These are phyloP conservation scores for Gallinago stenura DNA, from an alignment of 2,797 vertebrate genomes.

Conservation along the genomic window DNA sequence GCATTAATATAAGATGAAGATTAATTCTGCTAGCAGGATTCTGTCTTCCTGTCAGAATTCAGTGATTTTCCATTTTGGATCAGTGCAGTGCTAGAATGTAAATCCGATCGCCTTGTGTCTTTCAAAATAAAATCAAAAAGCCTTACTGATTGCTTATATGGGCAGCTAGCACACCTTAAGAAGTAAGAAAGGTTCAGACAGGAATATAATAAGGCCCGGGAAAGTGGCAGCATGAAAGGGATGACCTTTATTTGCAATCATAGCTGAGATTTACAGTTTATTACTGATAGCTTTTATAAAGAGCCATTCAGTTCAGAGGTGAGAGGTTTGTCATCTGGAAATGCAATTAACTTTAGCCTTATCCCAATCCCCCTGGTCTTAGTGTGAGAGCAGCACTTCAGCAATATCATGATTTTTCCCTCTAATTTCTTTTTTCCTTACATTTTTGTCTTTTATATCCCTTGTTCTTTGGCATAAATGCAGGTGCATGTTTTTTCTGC, in stretches of 20 bases:
- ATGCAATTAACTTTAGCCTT: conserved; percentile 90
- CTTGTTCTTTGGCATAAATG: conserved; percentile 77
- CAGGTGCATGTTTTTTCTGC: conserved; percentile 74
- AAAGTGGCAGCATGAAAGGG: conserved; percentile 84
- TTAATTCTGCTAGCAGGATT: conserved; percentile 36
- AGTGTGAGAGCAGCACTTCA: conserved; percentile 79
- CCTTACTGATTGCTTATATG: conserved; percentile 66
- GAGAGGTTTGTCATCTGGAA: conserved; percentile 91
- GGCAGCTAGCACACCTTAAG: conserved; percentile 81
- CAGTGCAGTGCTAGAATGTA: conserved; percentile 57
- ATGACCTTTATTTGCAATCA: conserved; percentile 91
- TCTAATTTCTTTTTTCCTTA: conserved; percentile 81
- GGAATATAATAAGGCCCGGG: conserved; percentile 82
- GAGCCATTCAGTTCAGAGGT: conserved; percentile 90
- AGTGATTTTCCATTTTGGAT: conserved; percentile 60
- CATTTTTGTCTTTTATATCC: conserved; percentile 76
- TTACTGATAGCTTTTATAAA: conserved; percentile 92
- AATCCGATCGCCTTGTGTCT: conserved; percentile 71
- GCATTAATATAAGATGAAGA: conserved; percentile 56
- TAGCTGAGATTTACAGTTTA: conserved; percentile 91
- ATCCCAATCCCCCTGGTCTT: conserved; percentile 86
- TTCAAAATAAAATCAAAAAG: conserved; percentile 69
- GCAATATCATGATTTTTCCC: conserved; percentile 76
- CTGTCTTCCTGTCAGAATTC: conserved; percentile 35
- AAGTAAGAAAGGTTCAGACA: conserved; percentile 76